A percentile compares a stretch with the other conserved stretches of the same genome.
Evolutionary conservation across 1,140 invertebrate genomes (phyloP).

Genomic region (Heterodera schachtii): DNA sequence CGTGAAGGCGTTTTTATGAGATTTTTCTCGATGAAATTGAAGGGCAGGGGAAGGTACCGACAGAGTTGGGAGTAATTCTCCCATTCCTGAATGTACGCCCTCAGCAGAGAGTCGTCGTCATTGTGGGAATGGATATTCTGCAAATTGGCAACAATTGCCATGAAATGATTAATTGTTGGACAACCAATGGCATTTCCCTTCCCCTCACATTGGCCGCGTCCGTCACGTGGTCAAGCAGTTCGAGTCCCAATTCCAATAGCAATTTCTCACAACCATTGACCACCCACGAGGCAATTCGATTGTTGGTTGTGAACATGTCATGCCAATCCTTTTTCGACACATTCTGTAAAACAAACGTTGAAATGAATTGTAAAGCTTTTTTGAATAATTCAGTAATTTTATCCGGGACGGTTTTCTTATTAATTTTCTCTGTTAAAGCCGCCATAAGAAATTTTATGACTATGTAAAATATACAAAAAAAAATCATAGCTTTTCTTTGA

Average conservation of each 20-base stretch:
- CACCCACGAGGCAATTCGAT: conserved; percentile 52
- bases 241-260: conserved; percentile 35
- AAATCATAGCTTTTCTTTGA: no score
- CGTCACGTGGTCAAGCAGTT: conserved; percentile 43
- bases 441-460: no score
- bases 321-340: conserved; percentile 55
- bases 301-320: conserved; percentile 53
- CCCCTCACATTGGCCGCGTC: conserved; percentile 35
- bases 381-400: no score
- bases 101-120: conserved; percentile 41
- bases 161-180: no score
- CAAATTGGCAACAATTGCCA: conserved; percentile 15
- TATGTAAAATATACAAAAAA: no score
- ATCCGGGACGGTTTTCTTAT: no score
- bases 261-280: conserved; percentile 30
- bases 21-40: conserved; percentile 46
- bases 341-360: conserved; percentile 39
- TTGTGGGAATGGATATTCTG: conserved; percentile 44
- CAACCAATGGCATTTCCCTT: background rate
- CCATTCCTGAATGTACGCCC: conserved; percentile 51
- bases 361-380: no score
- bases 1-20: conserved; percentile 5
- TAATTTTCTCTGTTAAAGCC: no score
- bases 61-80: conserved; percentile 39
- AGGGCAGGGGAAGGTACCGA: conserved; percentile 45